Percentiles rank a stretch among this genome's conserved stretches.
Evolutionary conservation across 2,797 vertebrate species (phyloP).

Genomic region (Gambelia wislizenii): DNA sequence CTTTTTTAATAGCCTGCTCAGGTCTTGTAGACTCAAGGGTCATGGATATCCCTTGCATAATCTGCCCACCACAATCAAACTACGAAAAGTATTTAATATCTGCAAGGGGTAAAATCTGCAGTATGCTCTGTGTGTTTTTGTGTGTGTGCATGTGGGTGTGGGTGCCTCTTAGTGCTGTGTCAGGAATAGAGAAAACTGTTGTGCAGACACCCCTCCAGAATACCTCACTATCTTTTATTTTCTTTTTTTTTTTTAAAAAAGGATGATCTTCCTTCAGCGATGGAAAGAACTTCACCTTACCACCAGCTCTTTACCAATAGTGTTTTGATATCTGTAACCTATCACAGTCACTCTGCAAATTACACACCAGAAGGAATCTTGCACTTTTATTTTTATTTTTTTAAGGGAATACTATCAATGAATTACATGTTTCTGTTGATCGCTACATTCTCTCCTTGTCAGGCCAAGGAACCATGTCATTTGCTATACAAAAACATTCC

Average conservation of each 20-base stretch:
- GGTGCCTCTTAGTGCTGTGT: too few species aligned
- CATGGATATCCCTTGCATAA: too few species aligned
- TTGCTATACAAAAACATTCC: not conserved
- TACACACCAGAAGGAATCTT: not conserved
- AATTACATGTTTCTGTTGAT: not conserved
- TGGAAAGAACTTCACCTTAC: not conserved
- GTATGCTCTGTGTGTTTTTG: too few species aligned
- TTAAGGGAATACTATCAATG: not conserved
- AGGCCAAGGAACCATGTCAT: not conserved
- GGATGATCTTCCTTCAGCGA: not conserved
- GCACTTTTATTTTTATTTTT: fast-evolving
- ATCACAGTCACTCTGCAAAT: conserved; percentile 6
- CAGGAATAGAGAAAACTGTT: too few species aligned
- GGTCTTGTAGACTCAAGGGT: too few species aligned
- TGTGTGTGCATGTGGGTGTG: too few species aligned
- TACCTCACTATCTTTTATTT: too few species aligned
- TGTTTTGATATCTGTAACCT: conserved; percentile 24
- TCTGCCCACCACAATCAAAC: too few species aligned
- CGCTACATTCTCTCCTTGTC: not conserved
- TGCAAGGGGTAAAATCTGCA: too few species aligned
- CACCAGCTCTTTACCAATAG: conserved; percentile 1
- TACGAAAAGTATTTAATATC: too few species aligned
- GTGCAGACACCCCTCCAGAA: not conserved
- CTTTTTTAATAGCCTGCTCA: too few species aligned
- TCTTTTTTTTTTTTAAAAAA: too few species aligned